Base-by-base conservation (phyloP, 2,113 vertebrate species). In the Platysteira castanea region DNA sequence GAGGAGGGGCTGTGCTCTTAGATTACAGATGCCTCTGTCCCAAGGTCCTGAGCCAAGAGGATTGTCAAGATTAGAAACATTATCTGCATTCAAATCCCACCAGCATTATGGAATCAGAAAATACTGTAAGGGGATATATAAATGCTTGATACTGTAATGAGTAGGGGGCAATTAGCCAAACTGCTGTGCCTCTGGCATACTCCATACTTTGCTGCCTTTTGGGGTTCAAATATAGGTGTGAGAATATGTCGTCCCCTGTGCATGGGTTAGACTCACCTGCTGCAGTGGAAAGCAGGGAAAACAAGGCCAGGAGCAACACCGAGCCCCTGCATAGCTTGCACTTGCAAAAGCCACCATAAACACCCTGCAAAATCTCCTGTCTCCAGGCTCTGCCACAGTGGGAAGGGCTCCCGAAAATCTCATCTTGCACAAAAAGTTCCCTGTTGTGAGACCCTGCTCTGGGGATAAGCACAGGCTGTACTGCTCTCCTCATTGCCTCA, bases 101-200 rank as follows among this genome's bases (percentile, higher is more conserved):
- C 49, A 89, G 81, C 89, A 59, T 80, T 80, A 74, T 64, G 78
- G 94, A 93, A 90, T 69, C 74, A 93, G 57, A 95, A 87, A 94
- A 92, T 86, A 78, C 78, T 82, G 92, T 96, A 94, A 92, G 83
- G n/a, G 37, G 86, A 87, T 83, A 64, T 93, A 87, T 63, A 88
- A 95, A 90, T 87, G 80, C 80, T 84, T 78, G 86, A 84, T 94
- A 96, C 93, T 96, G 96, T 96, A 95, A 94, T 65, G 53, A 90
- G 65, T 49, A 90, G 61, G 57, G 41, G 61, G 19, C 77, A 89
- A 52, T 68, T 31, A 64, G 92, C 83, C 90, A 96, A 84, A 61
- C 44, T 82, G 37, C 53, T 75, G 23, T 89, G 56, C 69, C 49
- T 78, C 73, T 82, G 76, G 88, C 65, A 75, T 73, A 44, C n/a